phyloP scores from a whole-genome alignment of 2,113 vertebrate species.

The rabbit (Oryctolagus cuniculus) region DNA sequence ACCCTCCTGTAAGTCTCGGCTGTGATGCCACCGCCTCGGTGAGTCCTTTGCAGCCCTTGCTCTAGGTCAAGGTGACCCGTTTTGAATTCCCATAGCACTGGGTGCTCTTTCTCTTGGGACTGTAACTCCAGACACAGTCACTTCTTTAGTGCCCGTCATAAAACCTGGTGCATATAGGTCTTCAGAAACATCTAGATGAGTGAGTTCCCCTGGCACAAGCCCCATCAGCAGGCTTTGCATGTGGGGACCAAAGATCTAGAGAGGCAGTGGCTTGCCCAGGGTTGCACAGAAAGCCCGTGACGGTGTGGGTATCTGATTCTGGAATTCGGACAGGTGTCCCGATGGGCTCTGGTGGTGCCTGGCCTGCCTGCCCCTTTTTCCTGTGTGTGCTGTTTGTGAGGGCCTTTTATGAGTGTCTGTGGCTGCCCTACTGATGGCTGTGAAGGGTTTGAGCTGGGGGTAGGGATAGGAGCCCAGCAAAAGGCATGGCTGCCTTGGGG shows the following conservation, averaged over 20 bases:
- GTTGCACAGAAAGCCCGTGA: background rate
- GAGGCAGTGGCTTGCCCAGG: background rate
- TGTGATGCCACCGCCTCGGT: background rate
- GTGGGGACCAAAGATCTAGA: background rate
- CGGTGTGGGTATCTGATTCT: accelerated
- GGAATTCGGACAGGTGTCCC: background rate
- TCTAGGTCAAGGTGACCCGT: background rate
- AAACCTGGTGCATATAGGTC: accelerated
- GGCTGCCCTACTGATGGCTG: background rate
- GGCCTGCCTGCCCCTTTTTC: background rate
- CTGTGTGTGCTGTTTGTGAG: background rate
- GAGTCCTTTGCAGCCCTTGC: background rate
- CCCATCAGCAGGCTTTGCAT: background rate
- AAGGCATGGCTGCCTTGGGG: background rate
- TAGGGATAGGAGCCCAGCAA: background rate
- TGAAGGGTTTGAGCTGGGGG: background rate
- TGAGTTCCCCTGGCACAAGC: accelerated
- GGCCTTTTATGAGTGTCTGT: background rate
- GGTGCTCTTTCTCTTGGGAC: background rate
- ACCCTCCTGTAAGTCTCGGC: background rate
- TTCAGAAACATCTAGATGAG: background rate
- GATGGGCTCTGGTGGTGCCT: accelerated
- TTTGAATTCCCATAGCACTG: background rate
- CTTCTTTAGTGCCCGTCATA: background rate
- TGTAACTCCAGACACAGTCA: background rate